Evolutionary conservation across 1,140 invertebrate species (phyloP), one percentile per base, ranked within the genome.

Genomic region (Samia ricini): DNA sequence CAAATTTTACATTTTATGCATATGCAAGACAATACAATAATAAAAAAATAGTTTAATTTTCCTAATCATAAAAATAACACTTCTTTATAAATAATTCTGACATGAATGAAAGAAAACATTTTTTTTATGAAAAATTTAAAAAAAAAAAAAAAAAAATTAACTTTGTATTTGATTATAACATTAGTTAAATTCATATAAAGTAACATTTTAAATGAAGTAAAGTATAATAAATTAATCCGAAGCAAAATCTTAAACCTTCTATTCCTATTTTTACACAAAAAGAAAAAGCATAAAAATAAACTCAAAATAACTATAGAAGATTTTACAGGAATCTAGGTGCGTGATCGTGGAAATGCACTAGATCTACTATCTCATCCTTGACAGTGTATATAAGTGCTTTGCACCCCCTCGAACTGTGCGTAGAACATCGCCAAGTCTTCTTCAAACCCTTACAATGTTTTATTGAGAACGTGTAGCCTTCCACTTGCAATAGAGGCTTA

Each of bases 381-480:
- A 75, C 20, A 6, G 83, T 85, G 12, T 74, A 61, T 0, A 85
- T 12, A 2, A 52, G 33, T 0, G 83, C 85, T 1, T 26, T 65
- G 57, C 85, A 88, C 0, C 74, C 71, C 18, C 72, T 76, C 4
- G 70, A 62, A n/a, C 66, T 60, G 49, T 84, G 77, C 0, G 75
- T 82, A n/a, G 83, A 83, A 56, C 83, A 86, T n/a, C 54, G 60
- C 83, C 83, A 85, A 12, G 70, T 36, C 20, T 52, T 72, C 48
- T 72, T 77, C 0, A 21, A 15, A 33, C 8, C 36, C 4, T 10
- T n/a, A 3, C 7, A 50, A 8, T 3, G 18, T 42, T 18, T n/a
- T 8, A 4, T 19, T 15, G 66, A 73, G 22, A 68, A 79, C 1
- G 57, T 79, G 55, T 69, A 79, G 0, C 72, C 72, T 0, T 52